Base-by-base conservation (phyloP, 2,797 vertebrate genomes). In the Acanthurus lineatus region DNA sequence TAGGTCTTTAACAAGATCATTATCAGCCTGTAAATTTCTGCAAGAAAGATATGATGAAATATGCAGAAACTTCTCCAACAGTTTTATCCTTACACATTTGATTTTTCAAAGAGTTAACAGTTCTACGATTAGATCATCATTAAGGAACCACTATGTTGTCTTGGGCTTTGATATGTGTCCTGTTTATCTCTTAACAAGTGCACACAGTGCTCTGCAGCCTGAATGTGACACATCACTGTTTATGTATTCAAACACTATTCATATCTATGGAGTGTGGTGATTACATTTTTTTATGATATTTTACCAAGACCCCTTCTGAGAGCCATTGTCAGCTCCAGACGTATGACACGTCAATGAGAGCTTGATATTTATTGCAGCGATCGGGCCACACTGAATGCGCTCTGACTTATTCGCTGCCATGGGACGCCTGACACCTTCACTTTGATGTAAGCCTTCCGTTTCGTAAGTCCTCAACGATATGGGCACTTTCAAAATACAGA, bases 371-470 rank as follows among this genome's bases (percentile, higher is more conserved):
- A 92, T 78, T 66, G 77, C 80, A 45, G 69, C 28, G 56, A 69
- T 57, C 51, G 68, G 40, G 69, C 52, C 51, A 47, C 64, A 56
- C 54, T 64, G 80, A 87, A 68, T 42, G 15, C 40, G 71, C 83
- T 56, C 64, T 88, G 87, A 92, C 82, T 83, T 84, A 84, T 87
- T 85, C 74, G 67, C 69, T 84, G 79, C 75, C 56, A 45, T 0
- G 53, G 45, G 83, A 84, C 81, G 88, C 73, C 83, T 83, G 84
- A 80, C 84, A 87, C 62, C 77, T 76, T 85, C 73, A 63, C 73
- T 88, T 86, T 89, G 83, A 90, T 85, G 81, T 84, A 84, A 89
- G 76, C 77, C 74, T 72, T 73, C 88, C 75, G 77, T 32, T 86
- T 81, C 77, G 59, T 70, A 82, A 87, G 79, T 78, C 68, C 60